These are phyloP conservation scores for Pseudomyrmex concolor DNA, from an alignment of 1,140 invertebrate genomes.

Conservation along the genomic window DNA sequence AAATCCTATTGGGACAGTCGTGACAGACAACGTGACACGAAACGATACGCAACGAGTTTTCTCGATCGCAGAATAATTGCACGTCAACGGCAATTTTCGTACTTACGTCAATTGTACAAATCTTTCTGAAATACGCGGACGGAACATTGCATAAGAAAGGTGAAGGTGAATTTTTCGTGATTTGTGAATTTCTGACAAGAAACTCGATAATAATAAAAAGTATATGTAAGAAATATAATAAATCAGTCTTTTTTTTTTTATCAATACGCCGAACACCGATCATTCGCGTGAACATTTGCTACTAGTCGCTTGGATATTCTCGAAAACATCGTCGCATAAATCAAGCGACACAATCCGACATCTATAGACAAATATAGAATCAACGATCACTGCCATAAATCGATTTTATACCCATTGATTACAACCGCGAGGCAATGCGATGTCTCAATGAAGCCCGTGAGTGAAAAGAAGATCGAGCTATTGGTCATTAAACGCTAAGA, in stretches of 20 bases:
- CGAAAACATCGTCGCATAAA: not conserved
- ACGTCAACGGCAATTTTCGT: not conserved
- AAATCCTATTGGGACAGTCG: not conserved
- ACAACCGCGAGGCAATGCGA: not conserved
- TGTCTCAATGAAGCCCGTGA: not conserved
- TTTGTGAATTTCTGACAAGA: not conserved
- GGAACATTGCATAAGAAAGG: constrained; percentile 1
- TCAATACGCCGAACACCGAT: not conserved
- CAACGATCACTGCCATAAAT: constrained; percentile 4
- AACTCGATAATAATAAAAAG: not conserved
- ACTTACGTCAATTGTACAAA: not conserved
- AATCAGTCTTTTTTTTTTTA: not conserved
- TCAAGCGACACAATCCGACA: not conserved
- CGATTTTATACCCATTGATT: constrained; percentile 19
- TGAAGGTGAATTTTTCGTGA: constrained; percentile 15
- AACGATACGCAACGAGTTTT: not conserved
- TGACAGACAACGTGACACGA: not conserved
- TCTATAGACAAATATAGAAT: constrained; percentile 33
- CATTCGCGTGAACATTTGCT: not conserved
- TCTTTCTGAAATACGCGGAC: not conserved
- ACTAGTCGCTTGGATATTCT: constrained; percentile 1
- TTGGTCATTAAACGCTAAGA: not conserved
- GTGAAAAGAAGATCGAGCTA: constrained; percentile 6
- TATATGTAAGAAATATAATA: not conserved
- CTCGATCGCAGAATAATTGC: constrained; percentile 3